Evolutionary conservation across 2,888 invertebrate genomes (phyloP).

Genomic region (Merodon equestris): DNA sequence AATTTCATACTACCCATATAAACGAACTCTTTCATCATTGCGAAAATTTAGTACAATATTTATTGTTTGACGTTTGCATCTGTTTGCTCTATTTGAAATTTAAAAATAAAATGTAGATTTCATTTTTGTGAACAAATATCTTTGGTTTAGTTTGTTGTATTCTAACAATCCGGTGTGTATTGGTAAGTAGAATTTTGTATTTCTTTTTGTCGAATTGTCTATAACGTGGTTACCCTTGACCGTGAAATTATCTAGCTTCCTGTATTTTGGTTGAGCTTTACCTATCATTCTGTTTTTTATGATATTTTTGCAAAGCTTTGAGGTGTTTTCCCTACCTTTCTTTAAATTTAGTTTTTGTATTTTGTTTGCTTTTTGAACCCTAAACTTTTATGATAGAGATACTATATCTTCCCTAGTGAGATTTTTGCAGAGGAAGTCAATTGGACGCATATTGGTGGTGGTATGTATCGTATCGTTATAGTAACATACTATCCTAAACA

Average conservation of each 20-base stretch:
- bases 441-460: not conserved
- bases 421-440: conserved; percentile 13
- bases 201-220: conserved; percentile 4
- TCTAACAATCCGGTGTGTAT: too few species aligned
- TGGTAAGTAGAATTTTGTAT: too few species aligned
- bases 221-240: too few species aligned
- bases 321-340: not conserved
- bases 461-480: conserved; percentile 3
- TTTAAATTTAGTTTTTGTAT: too few species aligned
- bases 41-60: too few species aligned
- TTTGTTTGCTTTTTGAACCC: not conserved
- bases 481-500: not conserved
- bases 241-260: conserved; percentile 11
- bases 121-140: too few species aligned
- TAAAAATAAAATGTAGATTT: too few species aligned
- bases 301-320: not conserved
- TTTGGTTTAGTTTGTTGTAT: too few species aligned
- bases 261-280: conserved; percentile 5
- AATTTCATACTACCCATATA: too few species aligned
- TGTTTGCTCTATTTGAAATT: too few species aligned
- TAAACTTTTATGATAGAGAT: not conserved
- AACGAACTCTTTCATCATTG: too few species aligned
- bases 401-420: conserved; percentile 1
- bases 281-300: conserved; percentile 3
- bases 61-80: too few species aligned